phyloP scores from a whole-genome alignment of 2,888 invertebrate genomes.

The Camponotus fellah region DNA sequence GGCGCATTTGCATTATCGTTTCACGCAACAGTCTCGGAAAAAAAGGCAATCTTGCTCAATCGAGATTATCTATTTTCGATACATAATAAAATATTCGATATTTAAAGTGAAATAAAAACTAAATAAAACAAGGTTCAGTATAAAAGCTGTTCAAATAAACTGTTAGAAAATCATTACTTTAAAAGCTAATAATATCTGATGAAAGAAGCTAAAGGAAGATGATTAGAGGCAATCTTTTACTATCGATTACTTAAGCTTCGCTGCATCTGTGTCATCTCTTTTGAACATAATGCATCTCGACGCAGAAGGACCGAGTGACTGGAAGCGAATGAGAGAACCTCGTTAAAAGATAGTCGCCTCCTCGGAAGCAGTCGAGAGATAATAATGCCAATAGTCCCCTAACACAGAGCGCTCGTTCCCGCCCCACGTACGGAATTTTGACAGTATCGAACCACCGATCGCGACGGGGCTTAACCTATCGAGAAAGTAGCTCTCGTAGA shows the following conservation, averaged over 20 bases:
- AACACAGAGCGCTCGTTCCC: conserved; percentile 73
- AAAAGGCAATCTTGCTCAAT: conserved; percentile 18
- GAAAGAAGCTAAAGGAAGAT: background rate
- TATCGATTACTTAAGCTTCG: background rate
- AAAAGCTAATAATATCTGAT: background rate
- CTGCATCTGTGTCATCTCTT: background rate
- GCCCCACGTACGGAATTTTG: conserved; percentile 72
- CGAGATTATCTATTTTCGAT: conserved; percentile 30
- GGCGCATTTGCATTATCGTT: conserved; percentile 33
- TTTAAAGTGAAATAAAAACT: background rate
- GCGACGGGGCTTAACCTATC: conserved; percentile 55
- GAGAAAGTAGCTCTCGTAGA: conserved; percentile 59
- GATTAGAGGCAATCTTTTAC: background rate
- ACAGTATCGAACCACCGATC: conserved; percentile 77
- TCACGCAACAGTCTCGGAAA: conserved; percentile 8
- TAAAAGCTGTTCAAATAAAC: background rate
- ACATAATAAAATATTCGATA: conserved; percentile 26
- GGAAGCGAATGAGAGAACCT: conserved; percentile 4
- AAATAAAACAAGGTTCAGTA: background rate
- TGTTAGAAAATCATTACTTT: background rate
- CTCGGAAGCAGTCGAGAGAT: conserved; percentile 58
- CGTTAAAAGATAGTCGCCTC: conserved; percentile 59
- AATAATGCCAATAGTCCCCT: conserved; percentile 67
- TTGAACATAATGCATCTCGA: background rate
- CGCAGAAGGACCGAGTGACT: background rate